These are phyloP conservation scores for Oryzias dopingdopingensis DNA, from an alignment of 2,797 vertebrate genomes.

Conservation along the genomic window DNA sequence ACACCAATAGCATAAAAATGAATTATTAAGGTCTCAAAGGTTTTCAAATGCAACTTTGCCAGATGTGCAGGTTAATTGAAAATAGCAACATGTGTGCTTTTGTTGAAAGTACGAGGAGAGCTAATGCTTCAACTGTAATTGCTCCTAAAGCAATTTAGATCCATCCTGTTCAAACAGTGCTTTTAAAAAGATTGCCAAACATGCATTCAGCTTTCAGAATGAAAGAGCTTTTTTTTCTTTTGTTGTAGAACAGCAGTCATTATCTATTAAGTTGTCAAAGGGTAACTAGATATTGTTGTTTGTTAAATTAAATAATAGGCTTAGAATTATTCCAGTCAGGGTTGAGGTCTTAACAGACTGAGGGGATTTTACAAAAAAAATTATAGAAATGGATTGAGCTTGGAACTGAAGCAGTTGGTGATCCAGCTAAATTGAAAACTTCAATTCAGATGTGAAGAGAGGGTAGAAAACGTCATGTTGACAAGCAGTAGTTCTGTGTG, in stretches of 20 bases:
- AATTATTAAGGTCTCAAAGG: neutral
- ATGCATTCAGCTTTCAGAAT: slow-evolving; percentile 2
- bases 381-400: slow-evolving; percentile 11
- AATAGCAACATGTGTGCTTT: slow-evolving; percentile 1
- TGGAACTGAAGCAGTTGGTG: neutral
- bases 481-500: neutral
- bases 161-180: slow-evolving; percentile 6
- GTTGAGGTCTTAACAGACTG: slow-evolving; percentile 10
- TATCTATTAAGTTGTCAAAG: slow-evolving; percentile 7
- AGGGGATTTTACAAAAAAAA: neutral
- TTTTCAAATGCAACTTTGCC: neutral
- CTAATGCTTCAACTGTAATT: slow-evolving; percentile 2
- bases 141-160: slow-evolving; percentile 5
- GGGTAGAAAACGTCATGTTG: neutral
- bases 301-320: slow-evolving; percentile 4
- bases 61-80: neutral
- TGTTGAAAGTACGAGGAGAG: neutral
- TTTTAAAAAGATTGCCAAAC: slow-evolving; percentile 20
- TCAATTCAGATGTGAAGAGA: slow-evolving; percentile 17
- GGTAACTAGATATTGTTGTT: slow-evolving; percentile 14
- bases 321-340: slow-evolving; percentile 9
- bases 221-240: neutral
- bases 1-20: neutral
- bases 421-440: slow-evolving; percentile 25
- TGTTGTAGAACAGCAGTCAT: no score